These are phyloP conservation scores for Uropsilus gracilis DNA, from an alignment of 2,113 vertebrate genomes.

Conservation along the genomic window DNA sequence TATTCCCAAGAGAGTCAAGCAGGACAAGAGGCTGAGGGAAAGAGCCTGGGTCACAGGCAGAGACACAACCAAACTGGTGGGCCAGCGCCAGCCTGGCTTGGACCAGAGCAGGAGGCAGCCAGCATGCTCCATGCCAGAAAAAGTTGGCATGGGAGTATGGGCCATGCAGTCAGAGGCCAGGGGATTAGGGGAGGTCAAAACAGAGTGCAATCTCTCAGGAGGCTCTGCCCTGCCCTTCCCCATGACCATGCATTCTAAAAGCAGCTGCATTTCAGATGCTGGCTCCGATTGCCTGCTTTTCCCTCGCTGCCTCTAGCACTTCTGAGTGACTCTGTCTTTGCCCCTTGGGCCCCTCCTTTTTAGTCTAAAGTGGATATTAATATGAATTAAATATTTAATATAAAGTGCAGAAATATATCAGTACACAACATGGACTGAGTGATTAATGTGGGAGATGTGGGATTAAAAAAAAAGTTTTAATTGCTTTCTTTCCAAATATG, in stretches of 20 bases:
- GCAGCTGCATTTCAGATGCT: neutral
- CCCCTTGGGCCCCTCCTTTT: neutral
- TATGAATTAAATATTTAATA: conserved; percentile 17
- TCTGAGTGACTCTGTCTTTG: neutral
- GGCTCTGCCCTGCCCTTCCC: neutral
- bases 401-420: conserved; percentile 20
- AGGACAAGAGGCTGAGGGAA: neutral
- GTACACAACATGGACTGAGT: neutral
- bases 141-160: neutral
- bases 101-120: neutral
- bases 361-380: neutral
- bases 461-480: neutral
- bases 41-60: neutral
- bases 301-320: neutral
- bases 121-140: neutral
- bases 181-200: conserved; percentile 28
- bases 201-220: neutral
- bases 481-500: conserved; percentile 33
- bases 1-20: neutral
- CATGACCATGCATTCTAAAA: neutral
- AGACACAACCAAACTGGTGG: neutral
- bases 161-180: conserved; percentile 19
- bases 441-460: neutral
- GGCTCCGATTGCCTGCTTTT: neutral
- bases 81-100: neutral